A percentile compares a stretch with the other conserved stretches of the same genome.
Conservation (phyloP, 2,888 invertebrate genomes). For the Spilarctia lutea region DNA sequence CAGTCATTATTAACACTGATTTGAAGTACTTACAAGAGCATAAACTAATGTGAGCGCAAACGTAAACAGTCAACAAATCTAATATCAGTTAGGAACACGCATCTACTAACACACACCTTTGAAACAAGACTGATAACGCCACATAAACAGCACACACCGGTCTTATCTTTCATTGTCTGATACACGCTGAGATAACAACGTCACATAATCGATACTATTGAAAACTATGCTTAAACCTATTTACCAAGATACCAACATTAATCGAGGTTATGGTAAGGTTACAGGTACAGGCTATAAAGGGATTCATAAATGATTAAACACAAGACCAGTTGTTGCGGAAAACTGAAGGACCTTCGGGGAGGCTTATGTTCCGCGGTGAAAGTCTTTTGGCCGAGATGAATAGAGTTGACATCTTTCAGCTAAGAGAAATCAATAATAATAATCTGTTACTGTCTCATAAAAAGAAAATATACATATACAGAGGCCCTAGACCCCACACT, state of each 20-base stretch:
- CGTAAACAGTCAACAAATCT: not conserved
- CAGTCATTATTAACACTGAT: not conserved
- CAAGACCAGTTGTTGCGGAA: too few relatives aligned
- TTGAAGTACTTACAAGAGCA: not conserved
- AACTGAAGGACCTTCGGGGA: too few relatives aligned
- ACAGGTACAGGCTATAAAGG: too few relatives aligned
- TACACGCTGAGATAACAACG: not conserved
- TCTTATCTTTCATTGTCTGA: constrained; percentile 5
- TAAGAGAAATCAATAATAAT: too few relatives aligned
- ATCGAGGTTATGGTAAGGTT: not conserved
- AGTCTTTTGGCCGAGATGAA: too few relatives aligned
- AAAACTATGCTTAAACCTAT: not conserved
- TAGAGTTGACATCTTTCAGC: too few relatives aligned
- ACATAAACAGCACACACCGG: not conserved
- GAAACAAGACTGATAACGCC: not conserved
- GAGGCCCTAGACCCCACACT: too few relatives aligned
- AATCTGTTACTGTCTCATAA: too few relatives aligned
- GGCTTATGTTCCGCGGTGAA: too few relatives aligned
- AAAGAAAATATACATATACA: too few relatives aligned
- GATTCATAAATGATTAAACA: too few relatives aligned
- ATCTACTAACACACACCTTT: not conserved
- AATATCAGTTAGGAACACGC: not conserved
- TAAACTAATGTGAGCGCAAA: not conserved
- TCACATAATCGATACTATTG: not conserved
- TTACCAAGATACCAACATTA: not conserved